Base-by-base conservation (phyloP, 2,888 invertebrate genomes). In the Trachelus stipa region DNA sequence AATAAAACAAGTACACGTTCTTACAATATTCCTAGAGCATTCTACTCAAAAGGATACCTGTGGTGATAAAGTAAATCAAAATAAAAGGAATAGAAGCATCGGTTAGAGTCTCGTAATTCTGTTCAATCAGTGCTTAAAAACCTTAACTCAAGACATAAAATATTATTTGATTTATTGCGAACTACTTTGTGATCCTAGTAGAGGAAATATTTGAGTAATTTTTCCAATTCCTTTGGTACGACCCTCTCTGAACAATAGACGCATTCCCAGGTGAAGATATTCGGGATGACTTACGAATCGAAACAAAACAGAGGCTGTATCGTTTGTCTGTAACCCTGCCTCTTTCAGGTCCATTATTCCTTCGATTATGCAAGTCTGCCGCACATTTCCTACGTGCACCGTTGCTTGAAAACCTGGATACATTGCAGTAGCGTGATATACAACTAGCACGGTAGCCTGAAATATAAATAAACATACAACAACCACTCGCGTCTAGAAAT, bases 311-410 rank as follows among this genome's bases (percentile, higher is more conserved):
- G 96, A 95, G 0, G 97, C 98, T 11, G 94, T 94, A 87, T 97
- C 96, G 84, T 98, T 98, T 0, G 97, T 97, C 68, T 96, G 94
- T 79, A 96, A 93, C 76, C 94, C 94, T 86, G 94, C 92, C 0
- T 93, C 92, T 0, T 95, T 94, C 89, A 95, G 93, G 15, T 93
- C 93, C 93, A 94, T 93, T 81, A 95, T 95, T 31, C 95, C 97
- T 86, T 96, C 95, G 74, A 99, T 96, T 12, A 96, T 95, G n/a
- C 97, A 98, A 0, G 98, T 98, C 92, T 99, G 99, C 0, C 98
- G 93, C 11, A 99, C 97, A 86, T 98, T 98, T 0, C 98, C 99
- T 76, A 99, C 97, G 91, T 99, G 98, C 0, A 99, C 96, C 0
- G 98, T 98, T 33, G 98, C 97, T 91, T 97, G 97, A 91, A 97